Percentiles rank a stretch among this genome's conserved stretches.
These are phyloP conservation scores for Thamnophis sirtalis DNA, from an alignment of 2,113 vertebrate species.

Conservation along the genomic window DNA sequence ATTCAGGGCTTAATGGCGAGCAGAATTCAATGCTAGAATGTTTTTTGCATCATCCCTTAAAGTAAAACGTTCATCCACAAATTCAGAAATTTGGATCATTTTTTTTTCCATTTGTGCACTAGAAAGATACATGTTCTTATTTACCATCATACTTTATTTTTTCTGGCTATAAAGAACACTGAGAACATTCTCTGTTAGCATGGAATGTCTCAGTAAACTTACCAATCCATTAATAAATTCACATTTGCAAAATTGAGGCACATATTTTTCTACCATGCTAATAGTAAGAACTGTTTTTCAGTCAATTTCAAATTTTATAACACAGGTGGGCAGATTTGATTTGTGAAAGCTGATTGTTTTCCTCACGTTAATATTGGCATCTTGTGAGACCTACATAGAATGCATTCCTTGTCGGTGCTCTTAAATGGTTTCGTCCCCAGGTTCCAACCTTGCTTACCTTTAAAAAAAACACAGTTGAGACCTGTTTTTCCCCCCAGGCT, in stretches of 20 bases:
- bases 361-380: neutral
- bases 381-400: neutral
- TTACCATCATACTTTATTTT: neutral
- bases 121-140: conserved; percentile 12
- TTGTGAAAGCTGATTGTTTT: neutral
- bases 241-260: neutral
- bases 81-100: neutral
- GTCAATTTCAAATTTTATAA: neutral
- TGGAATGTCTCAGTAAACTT: conserved; percentile 1
- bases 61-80: neutral
- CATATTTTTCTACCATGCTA: neutral
- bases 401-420: neutral
- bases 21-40: neutral
- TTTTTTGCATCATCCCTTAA: neutral
- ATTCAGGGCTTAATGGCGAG: neutral
- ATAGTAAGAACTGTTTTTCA: neutral
- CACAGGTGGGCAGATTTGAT: no score
- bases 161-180: neutral
- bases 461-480: neutral
- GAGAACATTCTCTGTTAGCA: conserved; percentile 17
- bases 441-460: neutral
- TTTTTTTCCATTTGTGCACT: neutral
- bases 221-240: neutral
- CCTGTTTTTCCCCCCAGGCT: neutral
- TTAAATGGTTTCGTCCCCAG: neutral